Base-by-base conservation (phyloP, 1,140 invertebrate species). In the Dolichoris vasculosae region DNA sequence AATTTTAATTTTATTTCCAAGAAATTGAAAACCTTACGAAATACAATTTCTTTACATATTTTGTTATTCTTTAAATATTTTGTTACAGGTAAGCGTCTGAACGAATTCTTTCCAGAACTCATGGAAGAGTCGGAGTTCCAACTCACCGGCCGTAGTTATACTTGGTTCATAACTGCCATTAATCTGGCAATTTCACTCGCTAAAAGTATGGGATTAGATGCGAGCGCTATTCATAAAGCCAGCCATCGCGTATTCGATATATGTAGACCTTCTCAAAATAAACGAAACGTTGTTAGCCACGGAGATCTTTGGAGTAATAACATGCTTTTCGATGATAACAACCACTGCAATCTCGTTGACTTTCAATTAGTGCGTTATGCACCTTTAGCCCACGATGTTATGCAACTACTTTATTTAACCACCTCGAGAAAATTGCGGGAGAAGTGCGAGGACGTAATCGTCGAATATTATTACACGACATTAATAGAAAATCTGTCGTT, bases 241-340 rank as follows among this genome's bases (percentile, higher is more conserved):
- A 88, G 89, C 59, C 86, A 93, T 1, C 83, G 86, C 3, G 90
- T 94, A 1, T 92, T 93, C 30, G 90, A 93, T 20, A 90, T 94
- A 1, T 89, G 92, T 40, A 92, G 93, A 85, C 92, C 94, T 0
- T 95, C 94, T 3, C 55, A 88, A 8, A 92, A 89, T 35, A 94
- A 93, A 75, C 89, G 91, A n/a, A 96, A 96, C 83, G 94, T 94
- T 0, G 87, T 95, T 0, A 91, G 91, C 32, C 96, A 96, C 89
- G 94, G 94, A 0, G 95, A 96, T 91, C 87, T 95, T 7, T 96
- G 95, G 95, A 89, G 92, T 2, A 95, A 95, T 87, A 96, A 96
- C 88, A 89, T 96, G 17, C 93, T 96, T 88, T 94, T 95, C 63
- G 64, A 87, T 26, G 55, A 63, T 11, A 92, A 93, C 3, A 90